Base-by-base conservation (phyloP, 2,113 vertebrate genomes). In the Siniperca chuatsi region DNA sequence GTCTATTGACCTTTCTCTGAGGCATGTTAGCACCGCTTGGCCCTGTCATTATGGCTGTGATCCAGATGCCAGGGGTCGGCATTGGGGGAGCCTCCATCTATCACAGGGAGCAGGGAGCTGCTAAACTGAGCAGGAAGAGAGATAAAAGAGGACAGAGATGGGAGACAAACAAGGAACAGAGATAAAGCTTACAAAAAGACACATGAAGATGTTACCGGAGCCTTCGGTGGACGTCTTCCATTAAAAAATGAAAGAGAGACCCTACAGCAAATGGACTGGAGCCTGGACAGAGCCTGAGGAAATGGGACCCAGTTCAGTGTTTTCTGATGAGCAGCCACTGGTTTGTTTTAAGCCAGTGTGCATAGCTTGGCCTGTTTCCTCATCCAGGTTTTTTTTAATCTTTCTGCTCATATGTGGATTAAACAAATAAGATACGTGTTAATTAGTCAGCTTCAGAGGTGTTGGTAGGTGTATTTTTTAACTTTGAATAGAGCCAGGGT, bases 1-100 rank as follows among this genome's bases (percentile, higher is more conserved):
- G 77, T 79, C 83, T 84, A 86, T 89, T 95, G 94, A 94, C 91
- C 91, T 94, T 92, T 94, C 87, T 85, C 73, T 79, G 86, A 86
- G 75, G 79, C 87, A 78, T 90, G 89, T 90, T 91, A 89, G 88
- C 81, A 58, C 72, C 82, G 77, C 79, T 91, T 84, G 90, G 78
- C 67, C 68, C 33, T 42, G 87, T 90, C 84, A 73, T 92, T 85
- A 91, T 44, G 81, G 78, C 90, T 72, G 67, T 33, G 74, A 82
- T 88, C 83, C 83, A 87, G 88, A 84, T 82, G 86, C 89, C 79
- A 61, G 73, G 29, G 89, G 88, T 87, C 84, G 18, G 37, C 69
- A 37, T 79, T 42, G n/a, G 23, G 33, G 76, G 75, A 73, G 55
- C 23, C 23, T 23, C 57, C 75, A 84, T 91, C 75, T 44, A 82